phyloP scores from a whole-genome alignment of 1,140 invertebrate genomes.

The Trissolcus basalis region DNA sequence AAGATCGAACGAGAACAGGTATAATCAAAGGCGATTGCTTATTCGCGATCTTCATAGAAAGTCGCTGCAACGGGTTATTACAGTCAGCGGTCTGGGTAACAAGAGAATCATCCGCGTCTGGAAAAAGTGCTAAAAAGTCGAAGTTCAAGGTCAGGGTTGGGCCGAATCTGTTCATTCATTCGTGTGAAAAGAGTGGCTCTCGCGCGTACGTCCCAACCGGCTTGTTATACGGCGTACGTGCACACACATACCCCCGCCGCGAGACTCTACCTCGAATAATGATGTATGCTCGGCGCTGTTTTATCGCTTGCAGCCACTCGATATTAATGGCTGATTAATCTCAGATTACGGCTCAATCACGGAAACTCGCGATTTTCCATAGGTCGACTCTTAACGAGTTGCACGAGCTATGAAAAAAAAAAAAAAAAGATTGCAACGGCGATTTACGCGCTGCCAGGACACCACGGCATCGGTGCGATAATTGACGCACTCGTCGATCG shows the following conservation, averaged over 20 bases:
- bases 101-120: constrained; percentile 35
- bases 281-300: constrained; percentile 39
- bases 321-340: constrained; percentile 62
- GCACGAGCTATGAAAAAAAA: constrained; percentile 33
- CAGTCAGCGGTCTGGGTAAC: constrained; percentile 47
- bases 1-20: background rate
- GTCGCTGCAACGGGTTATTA: constrained; percentile 62
- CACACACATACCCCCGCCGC: constrained; percentile 44
- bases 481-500: constrained; percentile 43
- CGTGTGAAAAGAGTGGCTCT: constrained; percentile 64
- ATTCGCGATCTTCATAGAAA: constrained; percentile 31
- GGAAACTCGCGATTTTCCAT: constrained; percentile 52
- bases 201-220: constrained; percentile 33
- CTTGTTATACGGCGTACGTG: constrained; percentile 47
- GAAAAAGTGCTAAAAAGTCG: constrained; percentile 29
- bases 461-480: constrained; percentile 19
- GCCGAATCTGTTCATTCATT: constrained; percentile 69
- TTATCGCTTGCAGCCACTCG: constrained; percentile 30
- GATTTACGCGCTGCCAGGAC: constrained; percentile 39
- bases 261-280: constrained; percentile 46
- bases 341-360: constrained; percentile 61
- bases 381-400: constrained; percentile 54
- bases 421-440: constrained; percentile 40
- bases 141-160: constrained; percentile 69
- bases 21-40: constrained; percentile 24